Evolutionary conservation across 2,797 vertebrate species (phyloP), one percentile per base, ranked within the genome.

Genomic region (Poeciliopsis infans): DNA sequence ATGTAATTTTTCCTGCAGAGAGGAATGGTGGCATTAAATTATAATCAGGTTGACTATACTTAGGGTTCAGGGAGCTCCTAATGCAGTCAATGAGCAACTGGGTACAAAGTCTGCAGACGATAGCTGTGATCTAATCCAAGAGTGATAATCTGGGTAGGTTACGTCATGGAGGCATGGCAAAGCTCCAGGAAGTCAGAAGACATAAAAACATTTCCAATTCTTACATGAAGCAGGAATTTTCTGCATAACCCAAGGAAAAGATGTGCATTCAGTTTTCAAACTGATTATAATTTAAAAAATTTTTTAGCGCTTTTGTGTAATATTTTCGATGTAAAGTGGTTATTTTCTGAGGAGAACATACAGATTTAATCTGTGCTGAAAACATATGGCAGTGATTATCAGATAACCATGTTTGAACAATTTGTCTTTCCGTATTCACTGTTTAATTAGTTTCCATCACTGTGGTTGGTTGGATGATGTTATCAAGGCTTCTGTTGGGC

Each of bases 131-230:
- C 86, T 85, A 87, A 88, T 36, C 68, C 85, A 79, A 88, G 84
- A 84, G 83, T 70, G 43, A 49, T 93, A 91, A 94, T 93, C 89
- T 92, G 81, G 74, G 55, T 74, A 68, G 61, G 46, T 91, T 87
- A 79, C 80, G 79, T 91, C 86, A 88, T 74, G 77, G 68, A 49
- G 61, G 12, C 55, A 72, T 49, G 45, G 41, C 57, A 36, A 53
- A 25, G 45, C 80, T 18, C 45, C 7, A 6, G 10, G 39, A 80
- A 70, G 77, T 79, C n/a, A 33, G 28, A 64, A 55, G 51, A 53
- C 59, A 51, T 75, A 31, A 68, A 80, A 61, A 20, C 49, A 43
- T 53, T 49, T 77, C 36, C 79, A 82, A 61, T 81, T 80, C 71
- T 75, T 46, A 5, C 49, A 70, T 64, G 43, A 55, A 55, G 6